A percentile compares a stretch with the other conserved stretches of the same genome.
phyloP scores from a whole-genome alignment of 2,888 invertebrate species.

The Drosophila planitibia region DNA sequence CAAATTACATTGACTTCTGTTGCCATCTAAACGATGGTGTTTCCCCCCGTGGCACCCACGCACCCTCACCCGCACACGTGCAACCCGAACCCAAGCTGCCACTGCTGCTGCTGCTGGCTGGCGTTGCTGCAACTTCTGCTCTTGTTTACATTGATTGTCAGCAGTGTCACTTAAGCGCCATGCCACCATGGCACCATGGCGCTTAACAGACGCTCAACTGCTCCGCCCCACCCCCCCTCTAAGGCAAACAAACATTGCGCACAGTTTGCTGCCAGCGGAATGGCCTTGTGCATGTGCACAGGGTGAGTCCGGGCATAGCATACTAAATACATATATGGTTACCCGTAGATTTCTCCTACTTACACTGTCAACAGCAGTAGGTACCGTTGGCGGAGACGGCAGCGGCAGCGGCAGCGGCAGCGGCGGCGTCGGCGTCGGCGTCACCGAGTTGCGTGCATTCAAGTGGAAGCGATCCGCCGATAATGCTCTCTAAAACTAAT shows the following conservation, averaged over 20 bases:
- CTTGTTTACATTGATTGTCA: conserved; percentile 75
- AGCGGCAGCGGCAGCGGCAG: conserved; percentile 10
- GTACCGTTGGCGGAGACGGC: conserved; percentile 9
- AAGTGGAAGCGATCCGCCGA: conserved; percentile 82
- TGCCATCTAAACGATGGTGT: conserved; percentile 31
- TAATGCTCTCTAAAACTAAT: conserved; percentile 83
- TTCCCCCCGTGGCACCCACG: conserved; percentile 15
- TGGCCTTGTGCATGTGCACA: conserved; percentile 60
- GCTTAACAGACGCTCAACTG: conserved; percentile 38
- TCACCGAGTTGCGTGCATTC: conserved; percentile 64
- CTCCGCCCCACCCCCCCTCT: background rate
- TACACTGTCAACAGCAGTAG: conserved; percentile 51
- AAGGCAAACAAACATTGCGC: conserved; percentile 39
- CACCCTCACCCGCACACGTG: conserved; percentile 24
- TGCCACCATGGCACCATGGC: conserved; percentile 59
- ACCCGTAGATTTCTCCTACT: conserved; percentile 45
- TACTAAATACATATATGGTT: conserved; percentile 9
- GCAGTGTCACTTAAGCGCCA: conserved; percentile 75
- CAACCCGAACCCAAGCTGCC: conserved; percentile 34
- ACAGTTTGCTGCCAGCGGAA: conserved; percentile 32
- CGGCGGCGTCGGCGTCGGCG: conserved; percentile 29
- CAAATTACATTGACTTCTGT: conserved; percentile 70
- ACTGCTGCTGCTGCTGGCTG: conserved; percentile 41
- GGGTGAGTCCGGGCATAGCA: conserved; percentile 32
- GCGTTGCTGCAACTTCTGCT: conserved; percentile 52